A percentile compares a stretch with the other conserved stretches of the same genome.
Evolutionary conservation across 2,797 vertebrate species (phyloP).

Genomic region (Gallinago stenura): DNA sequence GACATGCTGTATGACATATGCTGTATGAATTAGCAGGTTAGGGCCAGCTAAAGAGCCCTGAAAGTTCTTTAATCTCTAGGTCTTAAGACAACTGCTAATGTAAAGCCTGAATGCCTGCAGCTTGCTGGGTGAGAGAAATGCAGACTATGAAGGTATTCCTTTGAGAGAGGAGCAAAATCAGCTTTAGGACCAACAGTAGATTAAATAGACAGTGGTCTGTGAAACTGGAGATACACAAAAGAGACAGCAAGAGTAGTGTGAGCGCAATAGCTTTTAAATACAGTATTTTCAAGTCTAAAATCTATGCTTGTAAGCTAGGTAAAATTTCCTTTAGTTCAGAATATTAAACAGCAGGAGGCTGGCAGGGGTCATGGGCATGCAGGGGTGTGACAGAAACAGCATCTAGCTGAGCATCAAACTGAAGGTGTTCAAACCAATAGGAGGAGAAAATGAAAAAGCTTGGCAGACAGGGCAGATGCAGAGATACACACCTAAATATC

Average conservation of each 20-base stretch:
- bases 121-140: background rate
- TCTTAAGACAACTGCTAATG: background rate
- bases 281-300: background rate
- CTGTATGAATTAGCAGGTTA: background rate
- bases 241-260: background rate
- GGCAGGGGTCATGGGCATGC: background rate
- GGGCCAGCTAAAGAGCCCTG: background rate
- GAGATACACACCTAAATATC: background rate
- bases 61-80: background rate
- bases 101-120: background rate
- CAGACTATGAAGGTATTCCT: background rate
- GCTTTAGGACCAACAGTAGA: background rate
- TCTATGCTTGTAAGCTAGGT: background rate
- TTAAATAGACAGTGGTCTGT: background rate
- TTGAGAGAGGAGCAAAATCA: background rate
- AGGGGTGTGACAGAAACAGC: background rate
- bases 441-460: background rate
- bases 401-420: background rate
- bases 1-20: background rate
- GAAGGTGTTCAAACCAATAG: background rate
- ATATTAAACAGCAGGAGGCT: background rate
- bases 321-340: background rate
- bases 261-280: background rate
- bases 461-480: background rate
- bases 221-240: background rate